Evolutionary conservation across 2,113 vertebrate genomes (phyloP).

Genomic region (Colossoma macropomum): DNA sequence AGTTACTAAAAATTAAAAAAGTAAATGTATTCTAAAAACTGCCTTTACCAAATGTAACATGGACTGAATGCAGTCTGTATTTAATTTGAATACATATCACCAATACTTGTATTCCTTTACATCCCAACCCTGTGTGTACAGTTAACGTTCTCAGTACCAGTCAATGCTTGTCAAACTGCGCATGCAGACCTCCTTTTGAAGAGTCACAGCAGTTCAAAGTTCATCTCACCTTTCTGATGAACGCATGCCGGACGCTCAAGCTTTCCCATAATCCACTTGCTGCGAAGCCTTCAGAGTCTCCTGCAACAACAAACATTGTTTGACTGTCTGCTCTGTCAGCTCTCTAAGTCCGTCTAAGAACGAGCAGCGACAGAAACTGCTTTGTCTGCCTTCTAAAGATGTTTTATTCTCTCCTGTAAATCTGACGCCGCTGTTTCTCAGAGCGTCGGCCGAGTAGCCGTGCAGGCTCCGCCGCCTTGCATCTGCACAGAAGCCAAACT

Average conservation of each 20-base stretch:
- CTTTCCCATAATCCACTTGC: slow-evolving; percentile 78
- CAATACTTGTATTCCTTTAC: too few species aligned
- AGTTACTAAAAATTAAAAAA: too few species aligned
- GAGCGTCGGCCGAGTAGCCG: background rate
- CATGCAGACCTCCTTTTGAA: too few species aligned
- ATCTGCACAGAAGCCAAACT: background rate
- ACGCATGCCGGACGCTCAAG: slow-evolving; percentile 83
- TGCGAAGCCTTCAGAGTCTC: slow-evolving; percentile 70
- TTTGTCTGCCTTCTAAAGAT: background rate
- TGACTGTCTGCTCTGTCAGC: background rate
- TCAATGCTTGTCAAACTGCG: too few species aligned
- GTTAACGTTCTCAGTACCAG: too few species aligned
- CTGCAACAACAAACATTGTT: slow-evolving; percentile 50
- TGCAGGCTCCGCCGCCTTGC: background rate
- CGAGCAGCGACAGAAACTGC: background rate
- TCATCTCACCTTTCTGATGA: slow-evolving; percentile 85
- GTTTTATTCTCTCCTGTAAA: background rate
- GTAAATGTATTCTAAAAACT: too few species aligned
- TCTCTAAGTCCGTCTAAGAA: background rate
- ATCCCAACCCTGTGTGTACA: too few species aligned
- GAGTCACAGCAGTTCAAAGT: too few species aligned
- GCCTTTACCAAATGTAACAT: too few species aligned
- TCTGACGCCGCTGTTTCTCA: too few species aligned
- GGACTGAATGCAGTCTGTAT: too few species aligned
- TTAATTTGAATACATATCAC: too few species aligned